Evolutionary conservation across 1,140 invertebrate genomes (phyloP).

Genomic region (Zaprionus lachaisei): DNA sequence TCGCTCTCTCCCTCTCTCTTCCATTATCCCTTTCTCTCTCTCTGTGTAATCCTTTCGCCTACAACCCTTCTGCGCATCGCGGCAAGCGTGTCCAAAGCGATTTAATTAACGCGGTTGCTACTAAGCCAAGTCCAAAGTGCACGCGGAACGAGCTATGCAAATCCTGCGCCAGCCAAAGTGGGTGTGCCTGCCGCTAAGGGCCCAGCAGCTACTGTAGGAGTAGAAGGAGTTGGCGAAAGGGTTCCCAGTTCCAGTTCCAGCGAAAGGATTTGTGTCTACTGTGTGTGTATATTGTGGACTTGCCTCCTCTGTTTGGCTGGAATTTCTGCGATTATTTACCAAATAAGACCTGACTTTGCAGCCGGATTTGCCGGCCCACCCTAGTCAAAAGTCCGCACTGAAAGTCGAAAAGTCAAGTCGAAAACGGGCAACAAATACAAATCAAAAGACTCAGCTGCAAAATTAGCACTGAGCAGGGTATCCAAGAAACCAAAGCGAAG

Average conservation of each 20-base stretch:
- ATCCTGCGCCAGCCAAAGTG: constrained; percentile 6
- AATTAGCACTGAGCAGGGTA: constrained; percentile 12
- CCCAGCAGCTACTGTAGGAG: constrained; percentile 63
- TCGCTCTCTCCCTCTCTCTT: constrained; percentile 23
- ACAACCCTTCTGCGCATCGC: constrained; percentile 33
- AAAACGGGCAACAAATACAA: constrained; percentile 16
- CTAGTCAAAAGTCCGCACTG: neutral
- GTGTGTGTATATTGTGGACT: neutral
- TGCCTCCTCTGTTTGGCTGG: constrained; percentile 33
- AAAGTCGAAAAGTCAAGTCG: constrained; percentile 77
- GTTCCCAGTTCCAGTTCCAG: constrained; percentile 4
- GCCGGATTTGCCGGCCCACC: neutral
- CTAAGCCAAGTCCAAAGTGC: constrained; percentile 48
- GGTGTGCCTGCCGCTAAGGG: constrained; percentile 66
- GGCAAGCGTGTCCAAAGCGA: constrained; percentile 78
- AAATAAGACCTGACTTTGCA: constrained; percentile 56
- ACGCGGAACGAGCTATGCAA: neutral
- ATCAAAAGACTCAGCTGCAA: constrained; percentile 48
- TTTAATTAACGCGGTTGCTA: constrained; percentile 82
- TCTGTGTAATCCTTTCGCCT: constrained; percentile 54
- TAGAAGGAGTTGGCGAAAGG: constrained; percentile 24
- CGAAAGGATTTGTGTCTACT: constrained; percentile 48
- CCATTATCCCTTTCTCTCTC: constrained; percentile 10
- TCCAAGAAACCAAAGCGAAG: neutral
- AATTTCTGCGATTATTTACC: constrained; percentile 76